Evolutionary conservation across 2,113 vertebrate species (phyloP).

Genomic region (Hipposideros armiger): DNA sequence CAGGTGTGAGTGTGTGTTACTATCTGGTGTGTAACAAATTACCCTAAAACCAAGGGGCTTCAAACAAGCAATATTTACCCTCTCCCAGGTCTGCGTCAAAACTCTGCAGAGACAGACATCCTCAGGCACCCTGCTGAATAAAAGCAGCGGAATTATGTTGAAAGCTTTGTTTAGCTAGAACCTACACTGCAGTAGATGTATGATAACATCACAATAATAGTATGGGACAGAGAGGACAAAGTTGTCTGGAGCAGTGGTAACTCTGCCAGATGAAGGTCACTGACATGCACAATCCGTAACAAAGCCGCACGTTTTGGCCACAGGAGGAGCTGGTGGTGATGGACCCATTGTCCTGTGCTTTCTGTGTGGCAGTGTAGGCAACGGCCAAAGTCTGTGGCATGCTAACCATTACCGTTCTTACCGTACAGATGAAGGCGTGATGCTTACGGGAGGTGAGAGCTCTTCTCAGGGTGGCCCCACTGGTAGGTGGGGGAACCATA

Average conservation of each 20-base stretch:
- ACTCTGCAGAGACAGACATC: background rate
- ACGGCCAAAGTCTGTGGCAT: accelerated
- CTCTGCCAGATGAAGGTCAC: too few relatives aligned
- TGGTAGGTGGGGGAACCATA: background rate
- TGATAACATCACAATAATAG: background rate
- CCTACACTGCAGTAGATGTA: background rate
- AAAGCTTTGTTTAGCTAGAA: background rate
- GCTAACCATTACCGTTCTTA: accelerated
- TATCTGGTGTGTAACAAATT: background rate
- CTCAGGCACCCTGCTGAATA: background rate
- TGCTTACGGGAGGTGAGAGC: accelerated
- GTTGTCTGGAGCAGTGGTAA: background rate
- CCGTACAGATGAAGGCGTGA: accelerated
- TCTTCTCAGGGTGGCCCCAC: accelerated
- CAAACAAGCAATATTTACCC: background rate
- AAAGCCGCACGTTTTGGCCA: too few relatives aligned
- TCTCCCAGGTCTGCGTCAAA: too few relatives aligned
- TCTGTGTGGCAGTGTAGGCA: too few relatives aligned
- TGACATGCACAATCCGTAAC: background rate
- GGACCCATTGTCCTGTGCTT: accelerated
- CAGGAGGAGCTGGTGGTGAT: accelerated
- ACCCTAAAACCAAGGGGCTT: background rate
- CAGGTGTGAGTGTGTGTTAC: background rate
- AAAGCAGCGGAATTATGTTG: background rate
- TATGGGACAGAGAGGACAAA: background rate